These are phyloP conservation scores for Leptocoma aspasia DNA, from an alignment of 2,113 vertebrate genomes.

Conservation along the genomic window DNA sequence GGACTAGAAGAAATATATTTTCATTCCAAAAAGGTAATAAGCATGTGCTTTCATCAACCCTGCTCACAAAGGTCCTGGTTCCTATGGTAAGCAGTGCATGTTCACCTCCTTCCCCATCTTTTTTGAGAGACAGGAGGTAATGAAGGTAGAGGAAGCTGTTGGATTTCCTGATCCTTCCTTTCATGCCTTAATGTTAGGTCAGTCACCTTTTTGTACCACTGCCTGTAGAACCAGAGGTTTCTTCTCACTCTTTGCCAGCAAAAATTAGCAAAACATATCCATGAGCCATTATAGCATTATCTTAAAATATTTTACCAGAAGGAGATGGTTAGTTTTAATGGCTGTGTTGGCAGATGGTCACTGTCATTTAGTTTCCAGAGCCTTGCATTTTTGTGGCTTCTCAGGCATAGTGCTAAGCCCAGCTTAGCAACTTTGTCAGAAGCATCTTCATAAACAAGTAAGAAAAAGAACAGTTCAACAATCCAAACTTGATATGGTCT, in stretches of 20 bases:
- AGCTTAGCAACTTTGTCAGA: not conserved
- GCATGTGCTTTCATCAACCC: rapidly evolving
- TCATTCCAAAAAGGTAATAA: not conserved
- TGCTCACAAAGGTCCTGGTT: not conserved
- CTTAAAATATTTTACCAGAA: not conserved
- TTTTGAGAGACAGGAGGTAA: not conserved
- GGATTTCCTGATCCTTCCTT: not conserved
- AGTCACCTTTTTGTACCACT: not conserved
- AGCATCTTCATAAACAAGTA: not conserved
- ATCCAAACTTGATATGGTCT: not conserved
- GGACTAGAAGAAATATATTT: not conserved
- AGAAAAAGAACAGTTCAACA: not conserved
- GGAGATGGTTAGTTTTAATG: not conserved
- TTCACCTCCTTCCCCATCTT: rapidly evolving
- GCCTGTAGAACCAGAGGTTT: not conserved
- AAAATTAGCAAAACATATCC: not conserved
- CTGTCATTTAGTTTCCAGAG: not conserved
- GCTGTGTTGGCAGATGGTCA: not conserved
- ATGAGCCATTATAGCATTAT: not conserved
- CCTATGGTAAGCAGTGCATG: not conserved
- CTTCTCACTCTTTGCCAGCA: not conserved
- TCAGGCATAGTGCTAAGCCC: not conserved
- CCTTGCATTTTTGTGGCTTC: not conserved
- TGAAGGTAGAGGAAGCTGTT: not conserved
- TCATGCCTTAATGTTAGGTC: not conserved